Conservation (phyloP, 2,888 invertebrate genomes). For the Sarcophaga caerulescens region DNA sequence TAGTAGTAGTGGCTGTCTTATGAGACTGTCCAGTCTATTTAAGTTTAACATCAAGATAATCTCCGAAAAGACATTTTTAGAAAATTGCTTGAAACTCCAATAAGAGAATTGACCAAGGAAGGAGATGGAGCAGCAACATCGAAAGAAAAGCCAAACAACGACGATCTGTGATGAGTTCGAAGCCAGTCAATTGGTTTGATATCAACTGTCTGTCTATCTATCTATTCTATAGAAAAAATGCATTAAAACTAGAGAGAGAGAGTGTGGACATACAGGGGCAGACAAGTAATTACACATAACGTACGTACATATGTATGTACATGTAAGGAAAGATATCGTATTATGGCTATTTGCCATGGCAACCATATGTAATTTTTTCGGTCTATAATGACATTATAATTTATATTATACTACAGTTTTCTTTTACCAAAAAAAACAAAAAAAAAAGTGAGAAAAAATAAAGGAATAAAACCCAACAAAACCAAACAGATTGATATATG, state of each 20-base stretch:
- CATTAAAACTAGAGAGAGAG: conserved; percentile 21
- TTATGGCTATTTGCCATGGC: neutral
- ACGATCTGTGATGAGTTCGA: conserved; percentile 51
- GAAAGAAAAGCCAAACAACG: conserved; percentile 34
- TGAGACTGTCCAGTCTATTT: conserved; percentile 60
- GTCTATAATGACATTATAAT: conserved; percentile 79
- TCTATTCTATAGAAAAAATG: conserved; percentile 25
- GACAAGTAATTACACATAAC: neutral
- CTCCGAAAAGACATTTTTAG: conserved; percentile 78
- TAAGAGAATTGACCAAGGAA: neutral
- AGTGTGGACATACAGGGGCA: conserved; percentile 23
- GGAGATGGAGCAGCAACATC: neutral
- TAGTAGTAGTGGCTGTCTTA: too few relatives aligned
- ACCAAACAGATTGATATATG: conserved; percentile 69
- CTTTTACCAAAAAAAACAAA: conserved; percentile 24
- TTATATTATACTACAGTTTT: conserved; percentile 73
- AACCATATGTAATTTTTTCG: conserved; percentile 61
- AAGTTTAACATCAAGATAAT: conserved; percentile 77
- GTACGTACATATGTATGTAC: too few relatives aligned
- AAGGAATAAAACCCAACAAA: conserved; percentile 47
- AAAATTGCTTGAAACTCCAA: conserved; percentile 73
- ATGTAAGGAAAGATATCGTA: neutral
- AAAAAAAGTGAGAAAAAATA: neutral
- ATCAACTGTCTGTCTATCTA: neutral
- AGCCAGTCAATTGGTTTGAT: conserved; percentile 39